Conservation (phyloP, 2,797 vertebrate genomes). For the Falco cherrug region DNA sequence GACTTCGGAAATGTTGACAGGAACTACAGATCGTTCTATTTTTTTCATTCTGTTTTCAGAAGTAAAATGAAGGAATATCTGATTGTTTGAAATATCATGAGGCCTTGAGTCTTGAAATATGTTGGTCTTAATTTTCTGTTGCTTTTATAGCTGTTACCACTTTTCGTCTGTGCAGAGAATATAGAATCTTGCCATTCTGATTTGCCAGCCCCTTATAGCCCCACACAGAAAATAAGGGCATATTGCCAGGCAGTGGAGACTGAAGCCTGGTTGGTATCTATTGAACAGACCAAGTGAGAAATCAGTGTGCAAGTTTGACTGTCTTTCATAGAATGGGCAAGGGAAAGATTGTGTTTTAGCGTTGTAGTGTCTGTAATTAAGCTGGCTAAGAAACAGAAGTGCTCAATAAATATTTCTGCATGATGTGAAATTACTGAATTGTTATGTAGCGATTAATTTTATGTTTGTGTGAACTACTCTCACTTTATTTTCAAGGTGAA, state of each 20-base stretch:
- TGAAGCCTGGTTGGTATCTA: background rate
- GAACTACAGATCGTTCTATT: background rate
- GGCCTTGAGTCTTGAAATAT: background rate
- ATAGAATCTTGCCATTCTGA: background rate
- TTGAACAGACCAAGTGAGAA: background rate
- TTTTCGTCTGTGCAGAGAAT: background rate
- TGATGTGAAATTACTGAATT: background rate
- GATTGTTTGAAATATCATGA: background rate
- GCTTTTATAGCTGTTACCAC: background rate
- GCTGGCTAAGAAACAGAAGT: background rate
- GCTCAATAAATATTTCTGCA: background rate
- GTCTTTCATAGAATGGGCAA: background rate
- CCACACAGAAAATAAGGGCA: background rate
- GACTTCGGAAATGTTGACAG: background rate
- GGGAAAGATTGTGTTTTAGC: background rate
- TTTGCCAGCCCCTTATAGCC: background rate
- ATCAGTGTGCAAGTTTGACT: background rate
- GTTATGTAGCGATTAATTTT: background rate
- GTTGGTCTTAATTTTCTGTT: background rate
- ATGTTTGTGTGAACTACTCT: background rate
- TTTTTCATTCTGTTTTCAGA: background rate
- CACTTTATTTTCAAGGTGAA: conserved; percentile 84
- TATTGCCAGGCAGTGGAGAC: background rate
- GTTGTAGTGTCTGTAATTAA: background rate
- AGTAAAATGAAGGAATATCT: background rate